Base-by-base conservation (phyloP, 2,888 invertebrate species). In the Drosophila bunnanda region DNA sequence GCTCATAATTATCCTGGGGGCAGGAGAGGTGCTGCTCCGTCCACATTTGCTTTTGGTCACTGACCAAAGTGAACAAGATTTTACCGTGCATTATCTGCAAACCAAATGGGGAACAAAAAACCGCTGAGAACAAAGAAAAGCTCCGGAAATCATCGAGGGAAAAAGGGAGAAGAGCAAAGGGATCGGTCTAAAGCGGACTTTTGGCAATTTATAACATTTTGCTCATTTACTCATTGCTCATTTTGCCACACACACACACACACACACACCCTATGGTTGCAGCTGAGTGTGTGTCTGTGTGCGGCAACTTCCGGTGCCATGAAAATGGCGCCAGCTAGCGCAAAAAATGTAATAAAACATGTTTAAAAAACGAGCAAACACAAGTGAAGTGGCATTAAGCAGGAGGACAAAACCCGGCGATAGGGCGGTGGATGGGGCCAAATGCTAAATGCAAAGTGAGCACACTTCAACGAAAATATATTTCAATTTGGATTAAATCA, bases 151-250 rank as follows among this genome's bases (percentile, higher is more conserved):
- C 32, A 36, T n/a, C 32, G 32, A 9, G 50, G 50, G 32, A 9
- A 9, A 46, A 39, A 4, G 15, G 30, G 17, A 13, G 30, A 30
- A 9, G 1, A n/a, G 46, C 12, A 13, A 20, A 32, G 9, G 34
- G 55, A 39, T 17, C 20, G 28, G 38, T 9, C n/a, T 38, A 25
- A 52, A 41, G 30, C 58, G 59, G 68, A 76, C 72, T 75, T 88
- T 87, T 76, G 88, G 88, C 77, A 89, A 89, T 84, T 88, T 89
- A 85, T 79, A 77, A 72, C 73, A 80, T 89, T 84, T 89, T 87
- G 66, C 83, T 84, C 83, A 89, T 84, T 84, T 67, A 70, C 38
- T 69, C 67, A 67, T 69, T 67, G 67, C 66, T 67, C 69, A 67
- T 67, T 66, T 68, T 66, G 66, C 66, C 17, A n/a, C 28, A 46